phyloP scores from a whole-genome alignment of 2,797 vertebrate species.

The Eptatretus atami region DNA sequence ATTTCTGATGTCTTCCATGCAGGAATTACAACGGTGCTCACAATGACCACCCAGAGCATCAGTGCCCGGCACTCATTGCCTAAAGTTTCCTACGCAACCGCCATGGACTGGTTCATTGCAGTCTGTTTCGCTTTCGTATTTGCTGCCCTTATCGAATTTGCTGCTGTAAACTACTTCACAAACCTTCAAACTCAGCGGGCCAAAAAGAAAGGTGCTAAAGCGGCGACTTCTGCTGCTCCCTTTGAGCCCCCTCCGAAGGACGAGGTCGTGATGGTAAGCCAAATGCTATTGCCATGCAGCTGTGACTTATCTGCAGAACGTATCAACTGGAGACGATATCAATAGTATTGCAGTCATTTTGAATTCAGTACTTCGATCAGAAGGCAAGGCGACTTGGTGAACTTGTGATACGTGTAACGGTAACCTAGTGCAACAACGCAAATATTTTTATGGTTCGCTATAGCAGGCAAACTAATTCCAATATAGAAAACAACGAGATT shows the following conservation, averaged over 20 bases:
- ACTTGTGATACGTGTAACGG: too few species aligned
- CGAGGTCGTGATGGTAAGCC: constrained; percentile 2
- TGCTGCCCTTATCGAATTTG: constrained; percentile 88
- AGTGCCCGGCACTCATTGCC: constrained; percentile 81
- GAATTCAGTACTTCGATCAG: too few species aligned
- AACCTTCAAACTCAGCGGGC: constrained; percentile 46
- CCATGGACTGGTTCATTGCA: constrained; percentile 98
- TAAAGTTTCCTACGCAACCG: constrained; percentile 88
- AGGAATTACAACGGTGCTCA: constrained; percentile 93
- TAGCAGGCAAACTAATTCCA: too few species aligned
- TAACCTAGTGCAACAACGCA: too few species aligned
- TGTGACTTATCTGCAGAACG: too few species aligned
- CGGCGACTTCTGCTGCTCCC: neutral
- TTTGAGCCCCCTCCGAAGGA: constrained; percentile 3
- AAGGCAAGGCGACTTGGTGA: too few species aligned
- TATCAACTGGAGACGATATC: too few species aligned
- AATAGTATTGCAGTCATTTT: too few species aligned
- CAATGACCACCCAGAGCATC: constrained; percentile 90
- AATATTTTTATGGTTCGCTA: too few species aligned
- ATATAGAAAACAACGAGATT: too few species aligned
- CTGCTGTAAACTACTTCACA: constrained; percentile 93
- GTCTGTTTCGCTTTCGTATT: constrained; percentile 97
- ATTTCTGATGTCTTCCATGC: neutral
- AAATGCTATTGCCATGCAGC: too few species aligned
- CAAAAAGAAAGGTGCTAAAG: constrained; percentile 44